Conservation (phyloP, 1,140 invertebrate species). For the Bicyclus anynana region DNA sequence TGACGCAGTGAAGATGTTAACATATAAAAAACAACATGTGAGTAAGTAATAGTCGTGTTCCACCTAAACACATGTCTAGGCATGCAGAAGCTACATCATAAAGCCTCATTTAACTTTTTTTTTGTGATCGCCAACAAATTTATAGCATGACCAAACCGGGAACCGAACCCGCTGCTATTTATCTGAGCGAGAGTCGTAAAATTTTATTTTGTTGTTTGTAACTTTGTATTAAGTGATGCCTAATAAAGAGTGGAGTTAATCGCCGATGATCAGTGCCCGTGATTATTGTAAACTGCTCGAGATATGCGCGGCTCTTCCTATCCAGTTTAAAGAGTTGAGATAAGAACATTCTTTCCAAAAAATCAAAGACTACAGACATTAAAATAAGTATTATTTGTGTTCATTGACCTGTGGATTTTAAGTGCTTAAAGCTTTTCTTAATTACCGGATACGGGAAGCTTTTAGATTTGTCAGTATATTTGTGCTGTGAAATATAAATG, state of each 20-base stretch:
- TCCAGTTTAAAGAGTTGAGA: not conserved
- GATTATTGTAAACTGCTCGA: slow-evolving; percentile 2
- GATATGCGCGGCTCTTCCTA: not conserved
- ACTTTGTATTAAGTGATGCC: slow-evolving; percentile 13
- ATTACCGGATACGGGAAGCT: no score
- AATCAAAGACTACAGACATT: no score
- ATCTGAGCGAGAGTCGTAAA: slow-evolving; percentile 17
- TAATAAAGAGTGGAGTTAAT: slow-evolving; percentile 16
- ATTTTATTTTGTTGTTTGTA: slow-evolving; percentile 23
- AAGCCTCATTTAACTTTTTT: not conserved
- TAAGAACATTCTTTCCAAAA: not conserved
- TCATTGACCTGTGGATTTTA: no score
- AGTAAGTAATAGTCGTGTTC: not conserved
- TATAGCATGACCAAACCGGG: slow-evolving; percentile 30
- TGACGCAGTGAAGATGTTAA: no score
- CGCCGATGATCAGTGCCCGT: not conserved
- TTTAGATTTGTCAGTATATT: no score
- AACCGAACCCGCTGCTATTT: slow-evolving; percentile 12
- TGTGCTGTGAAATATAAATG: no score
- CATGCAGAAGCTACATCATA: not conserved
- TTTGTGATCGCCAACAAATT: slow-evolving; percentile 14
- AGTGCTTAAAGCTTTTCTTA: no score
- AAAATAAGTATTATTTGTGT: no score
- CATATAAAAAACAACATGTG: no score
- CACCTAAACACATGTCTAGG: not conserved